These are phyloP conservation scores for Corythaeola cristata DNA, from an alignment of 2,113 vertebrate species.

Conservation along the genomic window DNA sequence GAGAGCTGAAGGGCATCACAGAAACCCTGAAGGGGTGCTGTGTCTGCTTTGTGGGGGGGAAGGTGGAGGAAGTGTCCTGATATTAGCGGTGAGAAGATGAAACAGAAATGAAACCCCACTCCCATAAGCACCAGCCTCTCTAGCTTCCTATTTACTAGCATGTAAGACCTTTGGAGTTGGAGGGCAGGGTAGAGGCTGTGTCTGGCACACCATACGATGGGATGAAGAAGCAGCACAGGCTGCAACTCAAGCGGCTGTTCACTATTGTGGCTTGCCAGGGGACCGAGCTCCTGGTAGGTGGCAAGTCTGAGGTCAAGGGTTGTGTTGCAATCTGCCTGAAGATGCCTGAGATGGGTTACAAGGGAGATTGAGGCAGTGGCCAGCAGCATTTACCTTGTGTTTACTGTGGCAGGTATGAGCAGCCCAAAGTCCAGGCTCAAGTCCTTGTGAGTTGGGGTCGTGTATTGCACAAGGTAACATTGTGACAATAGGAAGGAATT, in stretches of 20 bases:
- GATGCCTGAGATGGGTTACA: not conserved
- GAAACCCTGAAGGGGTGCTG: rapidly evolving
- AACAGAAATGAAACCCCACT: not conserved
- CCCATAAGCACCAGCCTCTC: not conserved
- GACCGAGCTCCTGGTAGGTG: not conserved
- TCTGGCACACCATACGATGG: not conserved
- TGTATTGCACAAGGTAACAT: not conserved
- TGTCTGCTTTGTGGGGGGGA: not conserved
- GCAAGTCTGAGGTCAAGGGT: not conserved
- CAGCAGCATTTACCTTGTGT: not conserved
- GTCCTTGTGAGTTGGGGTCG: not conserved
- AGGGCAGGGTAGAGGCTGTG: not conserved
- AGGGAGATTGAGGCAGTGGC: not conserved
- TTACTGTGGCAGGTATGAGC: not conserved
- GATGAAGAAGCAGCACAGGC: not conserved
- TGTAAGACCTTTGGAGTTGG: not conserved
- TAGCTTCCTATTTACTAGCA: not conserved
- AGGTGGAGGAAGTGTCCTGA: not conserved
- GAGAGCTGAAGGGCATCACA: not conserved
- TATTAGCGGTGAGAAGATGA: not conserved
- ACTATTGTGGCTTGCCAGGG: not conserved
- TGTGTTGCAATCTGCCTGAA: not conserved
- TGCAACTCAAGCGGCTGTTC: not conserved
- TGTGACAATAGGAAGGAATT: not conserved
- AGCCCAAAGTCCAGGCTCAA: not conserved